These are phyloP conservation scores for Spodoptera litura DNA, from an alignment of 1,140 invertebrate genomes.

Conservation along the genomic window DNA sequence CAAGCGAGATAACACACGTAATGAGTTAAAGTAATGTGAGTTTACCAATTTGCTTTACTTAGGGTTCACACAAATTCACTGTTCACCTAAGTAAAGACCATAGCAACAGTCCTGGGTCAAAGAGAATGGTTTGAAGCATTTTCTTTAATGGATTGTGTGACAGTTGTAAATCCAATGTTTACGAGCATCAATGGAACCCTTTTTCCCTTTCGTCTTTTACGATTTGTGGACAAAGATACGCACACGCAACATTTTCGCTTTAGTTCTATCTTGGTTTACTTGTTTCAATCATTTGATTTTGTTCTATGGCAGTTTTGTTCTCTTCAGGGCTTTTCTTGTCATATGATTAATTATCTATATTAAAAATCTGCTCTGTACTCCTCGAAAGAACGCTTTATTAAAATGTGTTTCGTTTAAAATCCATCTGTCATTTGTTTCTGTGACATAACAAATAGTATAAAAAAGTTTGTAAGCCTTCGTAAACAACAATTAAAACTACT, in stretches of 20 bases:
- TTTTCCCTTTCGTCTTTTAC: constrained; percentile 29
- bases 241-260: not conserved
- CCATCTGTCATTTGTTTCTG: too few species aligned
- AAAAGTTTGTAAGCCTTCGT: too few species aligned
- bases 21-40: constrained; percentile 9
- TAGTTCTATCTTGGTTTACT: not conserved
- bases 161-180: constrained; percentile 34
- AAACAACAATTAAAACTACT: too few species aligned
- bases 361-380: too few species aligned
- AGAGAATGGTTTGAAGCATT: not conserved
- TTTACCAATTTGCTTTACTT: constrained; percentile 21
- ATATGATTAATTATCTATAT: too few species aligned
- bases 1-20: constrained; percentile 28
- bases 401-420: too few species aligned
- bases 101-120: constrained; percentile 9
- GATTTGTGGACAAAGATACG: constrained; percentile 16
- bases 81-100: constrained; percentile 1
- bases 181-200: constrained; percentile 35
- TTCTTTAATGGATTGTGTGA: constrained; percentile 33
- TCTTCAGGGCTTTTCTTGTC: not conserved
- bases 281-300: constrained; percentile 11
- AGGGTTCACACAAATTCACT: not conserved
- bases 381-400: too few species aligned
- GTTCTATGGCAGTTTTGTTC: not conserved
- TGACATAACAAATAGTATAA: too few species aligned